Percentiles rank a stretch among this genome's conserved stretches.
phyloP scores from a whole-genome alignment of 2,113 vertebrate genomes.

The Leucosticte australis region DNA sequence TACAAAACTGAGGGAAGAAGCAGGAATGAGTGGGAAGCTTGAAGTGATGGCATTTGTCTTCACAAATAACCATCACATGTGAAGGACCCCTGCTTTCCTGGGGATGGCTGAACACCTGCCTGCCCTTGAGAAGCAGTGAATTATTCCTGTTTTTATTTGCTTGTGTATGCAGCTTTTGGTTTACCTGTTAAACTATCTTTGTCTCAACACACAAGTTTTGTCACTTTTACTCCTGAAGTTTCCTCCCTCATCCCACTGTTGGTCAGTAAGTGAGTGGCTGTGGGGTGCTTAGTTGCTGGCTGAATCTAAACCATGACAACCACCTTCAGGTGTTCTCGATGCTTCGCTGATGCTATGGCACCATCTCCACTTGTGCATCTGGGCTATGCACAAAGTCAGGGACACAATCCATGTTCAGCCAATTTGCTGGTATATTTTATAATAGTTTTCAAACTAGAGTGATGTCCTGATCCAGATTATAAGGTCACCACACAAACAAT shows the following conservation, averaged over 20 bases:
- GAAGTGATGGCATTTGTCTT: not conserved
- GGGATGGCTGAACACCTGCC: not conserved
- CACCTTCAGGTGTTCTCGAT: not conserved
- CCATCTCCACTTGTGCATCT: not conserved
- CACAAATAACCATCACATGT: rapidly evolving
- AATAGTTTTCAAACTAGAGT: not conserved
- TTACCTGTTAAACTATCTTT: not conserved
- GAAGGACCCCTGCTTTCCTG: not conserved
- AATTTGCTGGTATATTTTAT: not conserved
- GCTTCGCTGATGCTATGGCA: rapidly evolving
- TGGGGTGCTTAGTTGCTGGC: not conserved
- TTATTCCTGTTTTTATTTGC: not conserved
- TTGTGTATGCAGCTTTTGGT: not conserved
- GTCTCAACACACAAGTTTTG: not conserved
- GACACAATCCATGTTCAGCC: not conserved
- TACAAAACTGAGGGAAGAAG: not conserved
- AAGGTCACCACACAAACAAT: not conserved
- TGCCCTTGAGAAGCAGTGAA: not conserved
- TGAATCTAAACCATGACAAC: not conserved
- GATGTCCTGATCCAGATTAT: not conserved
- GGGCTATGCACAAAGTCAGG: not conserved
- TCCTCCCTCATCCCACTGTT: not conserved
- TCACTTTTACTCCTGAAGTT: not conserved
- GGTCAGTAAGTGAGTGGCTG: not conserved
- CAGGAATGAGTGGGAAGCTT: not conserved